Evolutionary conservation across 2,888 invertebrate species (phyloP).

Genomic region (Nasonia oneida): DNA sequence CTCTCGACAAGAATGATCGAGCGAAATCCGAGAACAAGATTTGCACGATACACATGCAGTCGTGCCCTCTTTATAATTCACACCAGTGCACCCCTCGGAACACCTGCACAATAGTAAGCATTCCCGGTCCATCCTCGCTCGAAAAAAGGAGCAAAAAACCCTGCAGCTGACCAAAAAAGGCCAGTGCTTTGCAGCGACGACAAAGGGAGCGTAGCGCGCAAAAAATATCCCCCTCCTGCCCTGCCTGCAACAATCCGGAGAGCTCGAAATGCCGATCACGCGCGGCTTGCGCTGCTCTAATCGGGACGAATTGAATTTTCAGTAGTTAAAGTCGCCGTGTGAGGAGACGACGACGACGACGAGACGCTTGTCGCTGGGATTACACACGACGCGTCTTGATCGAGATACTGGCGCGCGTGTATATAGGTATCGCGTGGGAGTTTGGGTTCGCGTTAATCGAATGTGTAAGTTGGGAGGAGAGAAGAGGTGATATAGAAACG

Average conservation of each 20-base stretch:
- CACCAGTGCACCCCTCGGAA: not conserved
- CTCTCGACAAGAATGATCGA: not conserved
- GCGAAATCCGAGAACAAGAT: not conserved
- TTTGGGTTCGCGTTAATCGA: slow-evolving; percentile 16
- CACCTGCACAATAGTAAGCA: not conserved
- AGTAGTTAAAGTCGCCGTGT: slow-evolving; percentile 49
- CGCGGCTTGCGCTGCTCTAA: slow-evolving; percentile 65
- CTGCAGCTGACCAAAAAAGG: not conserved
- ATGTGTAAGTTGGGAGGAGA: not conserved
- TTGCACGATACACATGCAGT: not conserved
- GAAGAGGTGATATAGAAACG: not conserved
- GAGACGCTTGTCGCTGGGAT: slow-evolving; percentile 9
- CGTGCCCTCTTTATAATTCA: not conserved
- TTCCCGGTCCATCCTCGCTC: not conserved
- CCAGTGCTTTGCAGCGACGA: not conserved
- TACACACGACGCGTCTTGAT: not conserved
- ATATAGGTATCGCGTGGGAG: not conserved
- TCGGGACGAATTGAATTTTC: slow-evolving; percentile 74
- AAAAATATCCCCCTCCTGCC: not conserved
- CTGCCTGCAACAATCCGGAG: not conserved
- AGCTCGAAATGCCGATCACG: slow-evolving; percentile 69
- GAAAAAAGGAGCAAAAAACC: not conserved
- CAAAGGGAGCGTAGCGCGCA: not conserved
- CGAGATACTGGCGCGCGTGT: not conserved
- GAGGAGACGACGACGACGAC: not conserved